phyloP scores from a whole-genome alignment of 2,888 invertebrate species.

The Scaeva pyrastri region DNA sequence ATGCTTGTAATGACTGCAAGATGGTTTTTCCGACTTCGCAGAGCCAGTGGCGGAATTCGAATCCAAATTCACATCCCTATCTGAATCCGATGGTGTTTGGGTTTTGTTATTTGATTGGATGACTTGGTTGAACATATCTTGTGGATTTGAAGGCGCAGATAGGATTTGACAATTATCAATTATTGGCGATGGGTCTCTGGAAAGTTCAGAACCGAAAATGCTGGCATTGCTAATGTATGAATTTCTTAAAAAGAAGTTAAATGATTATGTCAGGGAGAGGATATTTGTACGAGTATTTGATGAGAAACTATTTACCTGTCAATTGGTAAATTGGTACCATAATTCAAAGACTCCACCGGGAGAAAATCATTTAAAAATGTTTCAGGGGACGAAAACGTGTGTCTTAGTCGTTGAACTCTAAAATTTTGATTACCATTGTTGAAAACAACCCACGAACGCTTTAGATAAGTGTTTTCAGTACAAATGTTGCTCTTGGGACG shows the following conservation, averaged over 20 bases:
- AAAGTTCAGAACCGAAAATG: slow-evolving; percentile 82
- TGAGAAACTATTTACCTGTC: slow-evolving; percentile 78
- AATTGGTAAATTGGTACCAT: slow-evolving; percentile 82
- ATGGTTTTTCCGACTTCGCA: slow-evolving; percentile 22
- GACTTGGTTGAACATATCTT: slow-evolving; percentile 32
- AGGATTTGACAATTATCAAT: slow-evolving; percentile 36
- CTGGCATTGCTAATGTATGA: slow-evolving; percentile 80
- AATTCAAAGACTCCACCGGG: slow-evolving; percentile 80
- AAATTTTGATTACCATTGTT: slow-evolving; percentile 79
- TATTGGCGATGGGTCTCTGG: slow-evolving; percentile 80
- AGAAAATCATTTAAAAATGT: slow-evolving; percentile 80
- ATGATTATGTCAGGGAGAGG: background rate
- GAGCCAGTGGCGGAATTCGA: background rate
- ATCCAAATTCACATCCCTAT: slow-evolving; percentile 29
- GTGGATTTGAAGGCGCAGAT: slow-evolving; percentile 34
- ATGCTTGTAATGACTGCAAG: slow-evolving; percentile 35
- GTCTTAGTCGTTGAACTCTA: slow-evolving; percentile 81
- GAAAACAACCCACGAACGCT: slow-evolving; percentile 82
- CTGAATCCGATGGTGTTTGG: slow-evolving; percentile 29
- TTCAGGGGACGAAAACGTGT: slow-evolving; percentile 83
- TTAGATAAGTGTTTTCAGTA: slow-evolving; percentile 82
- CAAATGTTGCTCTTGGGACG: slow-evolving; percentile 79
- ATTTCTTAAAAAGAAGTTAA: slow-evolving; percentile 71
- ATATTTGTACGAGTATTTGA: background rate
- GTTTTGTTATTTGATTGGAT: background rate